phyloP scores from a whole-genome alignment of 2,797 vertebrate genomes.

The Petrocephalus schoutedeni region DNA sequence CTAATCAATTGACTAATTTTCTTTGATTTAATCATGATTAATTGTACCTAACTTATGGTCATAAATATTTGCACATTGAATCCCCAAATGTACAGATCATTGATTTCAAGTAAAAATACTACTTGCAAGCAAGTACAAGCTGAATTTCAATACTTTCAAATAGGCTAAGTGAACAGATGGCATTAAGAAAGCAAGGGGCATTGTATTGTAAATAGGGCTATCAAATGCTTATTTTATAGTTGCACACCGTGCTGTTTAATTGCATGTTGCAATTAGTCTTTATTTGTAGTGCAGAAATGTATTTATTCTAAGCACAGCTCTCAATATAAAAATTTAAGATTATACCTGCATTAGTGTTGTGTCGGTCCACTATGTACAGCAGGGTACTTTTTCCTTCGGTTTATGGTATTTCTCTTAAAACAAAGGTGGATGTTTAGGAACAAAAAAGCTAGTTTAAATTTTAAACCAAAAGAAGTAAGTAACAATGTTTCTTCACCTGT shows the following conservation, averaged over 20 bases:
- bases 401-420: not conserved
- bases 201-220: not conserved
- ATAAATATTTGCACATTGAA: not conserved
- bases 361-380: not conserved
- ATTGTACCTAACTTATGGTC: not conserved
- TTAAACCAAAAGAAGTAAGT: not conserved
- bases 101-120: not conserved
- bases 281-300: not conserved
- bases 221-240: not conserved
- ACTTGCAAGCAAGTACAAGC: not conserved
- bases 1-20: not conserved
- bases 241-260: not conserved
- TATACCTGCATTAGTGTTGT: not conserved
- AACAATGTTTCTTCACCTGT: not conserved
- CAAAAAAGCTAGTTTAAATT: not conserved
- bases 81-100: not conserved
- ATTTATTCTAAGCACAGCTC: not conserved
- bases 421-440: not conserved
- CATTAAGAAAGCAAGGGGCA: not conserved
- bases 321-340: not conserved
- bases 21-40: not conserved
- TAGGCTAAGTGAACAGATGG: not conserved
- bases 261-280: not conserved
- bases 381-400: not conserved
- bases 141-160: not conserved